Evolutionary conservation across 2,113 vertebrate genomes (phyloP), one percentile per base, ranked within the genome.

Genomic region (Tylochromis polylepis): DNA sequence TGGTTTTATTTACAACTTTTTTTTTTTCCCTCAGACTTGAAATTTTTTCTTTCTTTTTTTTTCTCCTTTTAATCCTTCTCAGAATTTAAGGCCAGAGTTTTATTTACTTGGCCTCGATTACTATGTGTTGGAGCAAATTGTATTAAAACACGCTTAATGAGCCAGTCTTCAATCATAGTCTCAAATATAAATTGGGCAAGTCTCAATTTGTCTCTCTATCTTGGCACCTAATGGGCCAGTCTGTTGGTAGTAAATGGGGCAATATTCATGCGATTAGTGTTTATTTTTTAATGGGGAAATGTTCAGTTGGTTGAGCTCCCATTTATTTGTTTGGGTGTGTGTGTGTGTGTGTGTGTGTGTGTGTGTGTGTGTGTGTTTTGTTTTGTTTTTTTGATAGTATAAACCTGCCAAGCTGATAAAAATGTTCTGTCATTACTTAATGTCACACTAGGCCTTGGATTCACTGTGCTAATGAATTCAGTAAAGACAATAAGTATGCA

Each of bases 181-280:
- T 83, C 38, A 56, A 53, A 83, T 79, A 83, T 86, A 77, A 85
- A 62, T 80, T 46, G 38, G 70, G 20, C 29, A 65, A 51, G 79
- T 89, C 65, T 89, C 84, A 82, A 85, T 91, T 83, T 85, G 67
- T 87, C 85, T 82, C 87, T 93, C 85, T 59, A 43, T 87, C 58
- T 85, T 87, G 81, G 59, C 79, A 56, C 84, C 43, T 86, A 86
- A 88, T 89, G 72, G 72, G 55, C 62, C 65, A 14, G 58, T 43
- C 24, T 84, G 80, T 82, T 87, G 83, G 81, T 31, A 80, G 75
- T 70, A 90, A 92, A 88, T 88, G 86, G 87, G 55, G 84, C 82
- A 36, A 60, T 67, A 65, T 90, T 88, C 58, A 84, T 56, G 55
- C 36, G 5, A 84, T 88, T 79, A 82, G 57, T 90, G 67, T 87